phyloP scores from a whole-genome alignment of 1,140 invertebrate species.

The Cyclargus thomasi region DNA sequence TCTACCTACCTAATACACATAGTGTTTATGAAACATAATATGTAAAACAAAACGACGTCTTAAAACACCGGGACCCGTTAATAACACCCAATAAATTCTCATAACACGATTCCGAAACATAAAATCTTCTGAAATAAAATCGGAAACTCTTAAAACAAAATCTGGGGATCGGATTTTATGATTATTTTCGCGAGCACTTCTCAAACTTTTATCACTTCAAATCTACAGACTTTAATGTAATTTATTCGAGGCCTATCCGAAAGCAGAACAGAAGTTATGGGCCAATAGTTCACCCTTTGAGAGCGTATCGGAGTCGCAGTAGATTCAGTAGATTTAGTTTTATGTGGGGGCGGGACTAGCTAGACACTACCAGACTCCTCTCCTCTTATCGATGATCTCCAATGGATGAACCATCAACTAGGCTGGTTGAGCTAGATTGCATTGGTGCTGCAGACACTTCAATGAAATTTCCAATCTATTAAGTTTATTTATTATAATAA shows the following conservation, averaged over 20 bases:
- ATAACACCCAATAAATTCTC: slow-evolving; percentile 1
- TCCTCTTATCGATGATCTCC: slow-evolving; percentile 5
- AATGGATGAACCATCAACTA: no score
- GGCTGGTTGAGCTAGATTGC: no score
- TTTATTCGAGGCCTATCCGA: slow-evolving; percentile 38
- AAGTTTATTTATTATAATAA: no score
- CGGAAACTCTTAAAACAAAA: slow-evolving; percentile 26
- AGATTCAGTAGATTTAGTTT: slow-evolving; percentile 48
- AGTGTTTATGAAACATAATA: not conserved
- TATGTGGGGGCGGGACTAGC: slow-evolving; percentile 37
- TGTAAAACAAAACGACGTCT: not conserved
- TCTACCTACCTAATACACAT: no score
- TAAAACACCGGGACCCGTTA: not conserved
- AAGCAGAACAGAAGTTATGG: slow-evolving; percentile 42
- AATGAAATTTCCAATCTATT: no score
- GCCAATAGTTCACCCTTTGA: slow-evolving; percentile 45
- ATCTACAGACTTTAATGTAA: slow-evolving; percentile 42
- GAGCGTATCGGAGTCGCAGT: slow-evolving; percentile 39
- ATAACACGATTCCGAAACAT: slow-evolving; percentile 9
- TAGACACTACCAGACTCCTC: slow-evolving; percentile 35
- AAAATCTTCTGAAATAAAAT: slow-evolving; percentile 21
- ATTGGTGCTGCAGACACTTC: no score
- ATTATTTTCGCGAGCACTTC: slow-evolving; percentile 32
- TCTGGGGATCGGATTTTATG: slow-evolving; percentile 27
- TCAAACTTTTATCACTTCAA: slow-evolving; percentile 44